phyloP scores from a whole-genome alignment of 2,888 invertebrate genomes.

The Matsumyia berberina region DNA sequence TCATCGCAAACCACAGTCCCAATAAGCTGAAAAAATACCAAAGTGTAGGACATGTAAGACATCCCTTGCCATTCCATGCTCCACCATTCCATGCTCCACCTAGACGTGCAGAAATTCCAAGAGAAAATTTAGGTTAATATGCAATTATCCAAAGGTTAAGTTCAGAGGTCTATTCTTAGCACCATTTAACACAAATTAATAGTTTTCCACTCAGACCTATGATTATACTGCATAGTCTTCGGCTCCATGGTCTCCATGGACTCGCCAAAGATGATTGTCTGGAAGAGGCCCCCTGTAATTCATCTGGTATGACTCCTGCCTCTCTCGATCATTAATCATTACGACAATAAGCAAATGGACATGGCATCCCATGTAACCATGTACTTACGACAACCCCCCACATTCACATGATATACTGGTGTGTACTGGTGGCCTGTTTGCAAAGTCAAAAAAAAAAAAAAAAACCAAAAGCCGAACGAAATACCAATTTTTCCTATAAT shows the following conservation, averaged over 20 bases:
- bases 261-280: conserved; percentile 15
- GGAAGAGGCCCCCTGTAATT: conserved; percentile 24
- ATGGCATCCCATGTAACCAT: conserved; percentile 54
- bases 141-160: conserved; percentile 16
- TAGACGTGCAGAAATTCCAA: too few species aligned
- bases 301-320: conserved; percentile 45
- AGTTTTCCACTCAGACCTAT: conserved; percentile 10
- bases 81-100: too few species aligned
- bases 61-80: too few species aligned
- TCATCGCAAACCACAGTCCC: too few species aligned
- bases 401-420: conserved; percentile 57
- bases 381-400: conserved; percentile 60
- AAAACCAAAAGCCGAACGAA: conserved; percentile 6
- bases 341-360: conserved; percentile 68
- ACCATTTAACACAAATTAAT: conserved; percentile 40
- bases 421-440: neutral
- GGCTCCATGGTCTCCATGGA: neutral
- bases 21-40: too few species aligned
- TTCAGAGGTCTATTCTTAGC: conserved; percentile 12
- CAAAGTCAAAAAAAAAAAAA: neutral
- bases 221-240: conserved; percentile 1
- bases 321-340: conserved; percentile 65
- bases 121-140: conserved; percentile 9
- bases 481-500: conserved; percentile 64
- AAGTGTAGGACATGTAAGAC: too few species aligned